phyloP scores from a whole-genome alignment of 1,140 invertebrate genomes.

The Sycobia sp. region DNA sequence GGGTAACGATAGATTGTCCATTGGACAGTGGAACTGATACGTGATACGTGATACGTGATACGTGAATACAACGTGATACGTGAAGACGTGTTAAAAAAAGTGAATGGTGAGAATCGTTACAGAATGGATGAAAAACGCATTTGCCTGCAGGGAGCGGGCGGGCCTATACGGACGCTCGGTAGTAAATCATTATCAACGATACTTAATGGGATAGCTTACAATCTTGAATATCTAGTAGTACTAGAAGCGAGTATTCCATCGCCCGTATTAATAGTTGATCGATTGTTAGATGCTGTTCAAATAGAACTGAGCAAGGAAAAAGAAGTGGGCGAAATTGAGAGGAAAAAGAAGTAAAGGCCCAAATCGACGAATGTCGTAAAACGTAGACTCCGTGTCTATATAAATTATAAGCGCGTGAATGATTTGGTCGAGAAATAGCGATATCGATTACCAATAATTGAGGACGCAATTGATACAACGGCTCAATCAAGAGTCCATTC shows the following conservation, averaged over 20 bases:
- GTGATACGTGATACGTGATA: too few species aligned
- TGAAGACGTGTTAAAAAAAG: neutral
- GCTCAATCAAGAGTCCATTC: neutral
- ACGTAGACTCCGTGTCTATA: neutral
- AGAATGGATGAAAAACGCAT: neutral
- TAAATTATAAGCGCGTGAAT: constrained; percentile 7
- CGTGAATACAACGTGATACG: neutral
- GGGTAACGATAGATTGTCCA: neutral
- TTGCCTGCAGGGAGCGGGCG: neutral
- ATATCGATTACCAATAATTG: neutral
- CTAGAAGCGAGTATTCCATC: constrained; percentile 15
- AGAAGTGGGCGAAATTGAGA: neutral
- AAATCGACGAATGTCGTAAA: constrained; percentile 18
- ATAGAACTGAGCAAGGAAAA: constrained; percentile 2
- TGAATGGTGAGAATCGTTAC: neutral
- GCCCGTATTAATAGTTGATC: constrained; percentile 26
- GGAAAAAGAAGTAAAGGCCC: constrained; percentile 2
- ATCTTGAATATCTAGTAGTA: constrained; percentile 12
- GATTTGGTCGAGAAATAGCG: neutral
- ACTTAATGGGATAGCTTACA: neutral
- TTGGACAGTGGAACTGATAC: neutral
- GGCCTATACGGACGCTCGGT: neutral
- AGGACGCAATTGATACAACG: neutral
- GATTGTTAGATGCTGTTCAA: constrained; percentile 26
- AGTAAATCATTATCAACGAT: neutral